Percentiles rank a stretch among this genome's conserved stretches.
Evolutionary conservation across 2,888 invertebrate species (phyloP).

Genomic region (Micropterix aruncella): DNA sequence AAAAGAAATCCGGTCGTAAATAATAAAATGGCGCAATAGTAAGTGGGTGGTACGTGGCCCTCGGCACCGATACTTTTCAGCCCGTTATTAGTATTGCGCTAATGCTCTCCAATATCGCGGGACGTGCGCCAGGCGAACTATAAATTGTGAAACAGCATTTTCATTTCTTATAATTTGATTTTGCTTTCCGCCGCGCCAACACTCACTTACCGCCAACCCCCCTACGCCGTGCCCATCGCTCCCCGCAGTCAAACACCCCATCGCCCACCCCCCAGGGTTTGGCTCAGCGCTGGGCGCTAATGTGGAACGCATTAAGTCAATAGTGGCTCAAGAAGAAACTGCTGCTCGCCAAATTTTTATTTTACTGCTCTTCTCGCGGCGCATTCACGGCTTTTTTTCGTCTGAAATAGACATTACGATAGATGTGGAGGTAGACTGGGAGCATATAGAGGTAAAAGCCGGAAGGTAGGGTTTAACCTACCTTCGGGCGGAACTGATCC

Average conservation of each 20-base stretch:
- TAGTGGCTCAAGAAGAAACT: not conserved
- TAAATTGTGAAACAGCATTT: slow-evolving; percentile 13
- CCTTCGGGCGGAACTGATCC: too few species aligned
- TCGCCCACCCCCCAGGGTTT: not conserved
- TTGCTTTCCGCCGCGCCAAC: slow-evolving; percentile 4
- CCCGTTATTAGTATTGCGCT: slow-evolving; percentile 10
- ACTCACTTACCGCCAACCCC: not conserved
- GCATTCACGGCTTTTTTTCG: not conserved
- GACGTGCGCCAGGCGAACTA: slow-evolving; percentile 9
- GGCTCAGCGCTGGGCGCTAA: not conserved
- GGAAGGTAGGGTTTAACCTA: too few species aligned
- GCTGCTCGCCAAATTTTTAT: not conserved
- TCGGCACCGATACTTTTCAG: not conserved
- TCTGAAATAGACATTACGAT: too few species aligned
- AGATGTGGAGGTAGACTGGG: too few species aligned
- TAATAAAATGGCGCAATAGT: not conserved
- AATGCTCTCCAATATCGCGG: slow-evolving; percentile 11
- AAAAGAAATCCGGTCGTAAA: too few species aligned
- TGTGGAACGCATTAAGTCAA: not conserved
- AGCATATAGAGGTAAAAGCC: too few species aligned
- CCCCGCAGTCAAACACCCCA: not conserved
- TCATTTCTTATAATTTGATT: slow-evolving; percentile 11
- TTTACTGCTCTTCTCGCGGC: not conserved
- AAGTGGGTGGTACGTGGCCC: not conserved
- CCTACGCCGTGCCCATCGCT: not conserved